Conservation (phyloP, 2,888 invertebrate species). For the Andrena dorsata region DNA sequence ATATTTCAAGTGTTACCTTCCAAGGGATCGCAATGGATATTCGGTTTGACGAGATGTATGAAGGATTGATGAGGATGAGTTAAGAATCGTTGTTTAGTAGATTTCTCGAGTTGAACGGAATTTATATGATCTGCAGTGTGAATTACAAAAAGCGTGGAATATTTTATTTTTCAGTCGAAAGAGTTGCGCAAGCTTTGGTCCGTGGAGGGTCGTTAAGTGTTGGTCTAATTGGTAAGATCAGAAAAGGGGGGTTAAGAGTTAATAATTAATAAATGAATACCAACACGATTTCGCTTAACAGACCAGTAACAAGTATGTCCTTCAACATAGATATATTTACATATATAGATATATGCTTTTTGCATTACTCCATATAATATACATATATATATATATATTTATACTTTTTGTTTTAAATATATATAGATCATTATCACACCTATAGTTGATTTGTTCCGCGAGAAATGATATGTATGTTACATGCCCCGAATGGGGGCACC, state of each 20-base stretch:
- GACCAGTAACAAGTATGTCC: constrained; percentile 76
- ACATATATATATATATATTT: constrained; percentile 58
- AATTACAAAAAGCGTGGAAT: not conserved
- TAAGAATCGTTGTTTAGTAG: too few species aligned
- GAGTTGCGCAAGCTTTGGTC: not conserved
- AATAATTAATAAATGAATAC: constrained; percentile 30
- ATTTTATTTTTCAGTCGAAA: not conserved
- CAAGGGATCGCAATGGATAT: too few species aligned
- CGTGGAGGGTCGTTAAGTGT: not conserved
- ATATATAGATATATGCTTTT: constrained; percentile 64
- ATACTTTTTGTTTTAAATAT: constrained; percentile 56
- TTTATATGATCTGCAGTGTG: not conserved
- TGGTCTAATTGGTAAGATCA: not conserved
- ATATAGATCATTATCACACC: constrained; percentile 78
- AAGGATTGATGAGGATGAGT: too few species aligned
- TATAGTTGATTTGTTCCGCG: constrained; percentile 81
- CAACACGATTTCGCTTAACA: constrained; percentile 70
- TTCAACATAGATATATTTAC: constrained; percentile 78
- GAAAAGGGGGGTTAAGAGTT: not conserved
- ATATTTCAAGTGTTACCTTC: too few species aligned
- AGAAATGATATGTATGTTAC: constrained; percentile 84
- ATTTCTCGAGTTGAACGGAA: not conserved
- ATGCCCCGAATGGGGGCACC: constrained; percentile 68
- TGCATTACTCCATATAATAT: constrained; percentile 58
- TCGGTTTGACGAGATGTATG: too few species aligned